Evolutionary conservation across 2,888 invertebrate genomes (phyloP), one percentile per base, ranked within the genome.

Genomic region (Heteromyza rotundicornis): DNA sequence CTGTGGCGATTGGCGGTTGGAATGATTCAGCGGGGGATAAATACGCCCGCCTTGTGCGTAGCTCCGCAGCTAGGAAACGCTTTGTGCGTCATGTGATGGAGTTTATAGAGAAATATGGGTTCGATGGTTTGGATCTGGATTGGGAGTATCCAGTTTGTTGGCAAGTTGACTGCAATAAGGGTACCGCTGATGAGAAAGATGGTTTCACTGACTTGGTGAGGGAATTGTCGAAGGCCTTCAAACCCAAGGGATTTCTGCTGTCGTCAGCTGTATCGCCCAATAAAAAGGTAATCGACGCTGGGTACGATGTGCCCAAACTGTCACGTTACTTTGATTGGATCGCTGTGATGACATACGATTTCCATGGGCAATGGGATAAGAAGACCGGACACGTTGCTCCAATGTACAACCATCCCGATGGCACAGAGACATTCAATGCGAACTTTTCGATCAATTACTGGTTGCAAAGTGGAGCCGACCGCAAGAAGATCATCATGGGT

Each of bases 71-170:
- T 0, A 86, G 95, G 60, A 85, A 87, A 24, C 87, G 87, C 66
- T 96, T 96, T 74, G 87, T 94, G 16, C 84, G 87, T 0, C 89
- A 93, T 70, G 90, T 90, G 0, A 68, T 92, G 0, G 88, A 91
- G 70, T 95, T 95, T 76, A 87, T 95, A 60, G 88, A 90, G 64
- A 87, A 89, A 66, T 88, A 92, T 71, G 89, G 89, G 59, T 96
- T 96, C 71, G 95, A 96, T 76, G 97, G 97, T 2, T 84, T 97
- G 40, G 95, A 97, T 81, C 85, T 96, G 24, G 95, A 96, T 78
- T 96, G 96, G 96, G 95, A 96, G 77, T 96, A 95, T 80, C 96
- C 96, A 0, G 92, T 90, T 66, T 95, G 95, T 77, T 94, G 94
- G 94, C 94, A 94, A 86, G 89, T 89, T 1, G 91, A 94, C 73